Conservation (phyloP, 2,888 invertebrate genomes). For the Orchesella flavescens region DNA sequence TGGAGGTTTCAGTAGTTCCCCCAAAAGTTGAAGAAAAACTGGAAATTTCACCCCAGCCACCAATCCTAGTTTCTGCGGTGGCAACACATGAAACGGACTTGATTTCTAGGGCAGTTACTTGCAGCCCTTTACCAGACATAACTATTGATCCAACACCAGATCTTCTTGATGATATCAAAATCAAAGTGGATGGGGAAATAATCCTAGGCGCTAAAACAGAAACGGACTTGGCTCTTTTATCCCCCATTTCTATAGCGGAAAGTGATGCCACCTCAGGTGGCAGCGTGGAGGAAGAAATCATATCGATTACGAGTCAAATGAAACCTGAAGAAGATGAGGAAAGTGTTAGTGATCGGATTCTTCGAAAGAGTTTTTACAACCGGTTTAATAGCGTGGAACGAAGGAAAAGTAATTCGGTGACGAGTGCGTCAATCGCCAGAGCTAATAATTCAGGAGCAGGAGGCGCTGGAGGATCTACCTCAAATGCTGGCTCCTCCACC, state of each 20-base stretch:
- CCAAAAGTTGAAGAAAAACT: not conserved
- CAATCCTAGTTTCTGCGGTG: not conserved
- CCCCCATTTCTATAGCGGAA: slow-evolving; percentile 35
- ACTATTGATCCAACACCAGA: not conserved
- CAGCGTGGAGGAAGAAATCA: not conserved
- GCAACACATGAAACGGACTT: not conserved
- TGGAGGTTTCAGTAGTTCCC: not conserved
- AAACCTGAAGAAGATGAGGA: slow-evolving; percentile 76
- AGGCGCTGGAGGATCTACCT: not conserved
- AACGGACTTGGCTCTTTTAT: slow-evolving; percentile 30
- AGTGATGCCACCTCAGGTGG: not conserved
- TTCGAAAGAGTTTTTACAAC: slow-evolving; percentile 90
- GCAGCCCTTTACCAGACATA: not conserved
- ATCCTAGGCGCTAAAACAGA: not conserved
- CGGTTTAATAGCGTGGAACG: slow-evolving; percentile 77
- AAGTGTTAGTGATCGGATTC: slow-evolving; percentile 88
- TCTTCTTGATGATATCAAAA: not conserved
- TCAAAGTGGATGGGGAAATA: not conserved
- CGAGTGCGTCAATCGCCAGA: not conserved
- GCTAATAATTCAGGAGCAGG: no score
- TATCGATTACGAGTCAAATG: slow-evolving; percentile 14
- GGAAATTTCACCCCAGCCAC: not conserved
- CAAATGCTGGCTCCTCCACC: not conserved
- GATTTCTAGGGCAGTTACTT: not conserved
- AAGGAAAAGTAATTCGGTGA: slow-evolving; percentile 78